These are phyloP conservation scores for Hiodon tergisus DNA, from an alignment of 2,113 vertebrate genomes.

Conservation along the genomic window DNA sequence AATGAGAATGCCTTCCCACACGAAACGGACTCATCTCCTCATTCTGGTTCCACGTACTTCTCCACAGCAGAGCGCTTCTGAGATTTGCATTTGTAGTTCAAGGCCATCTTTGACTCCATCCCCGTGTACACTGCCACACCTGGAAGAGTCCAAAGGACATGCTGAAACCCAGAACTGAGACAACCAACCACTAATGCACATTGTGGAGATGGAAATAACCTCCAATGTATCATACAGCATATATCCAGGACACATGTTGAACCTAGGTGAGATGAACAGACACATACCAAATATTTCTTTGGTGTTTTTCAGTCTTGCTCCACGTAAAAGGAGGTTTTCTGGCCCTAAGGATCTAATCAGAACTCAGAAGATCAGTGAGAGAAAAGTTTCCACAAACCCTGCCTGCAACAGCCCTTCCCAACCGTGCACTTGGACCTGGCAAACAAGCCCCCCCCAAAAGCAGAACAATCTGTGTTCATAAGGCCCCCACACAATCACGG, in stretches of 20 bases:
- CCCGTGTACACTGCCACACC: conserved; percentile 96
- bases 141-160: conserved; percentile 45
- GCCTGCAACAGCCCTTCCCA: no score
- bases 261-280: not conserved
- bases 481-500: no score
- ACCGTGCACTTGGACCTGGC: no score
- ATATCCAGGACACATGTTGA: not conserved
- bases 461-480: no score
- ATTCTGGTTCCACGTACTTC: conserved; percentile 68
- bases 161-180: no score
- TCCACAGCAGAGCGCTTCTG: conserved; percentile 98
- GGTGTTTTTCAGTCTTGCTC: conserved; percentile 96
- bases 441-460: no score
- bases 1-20: no score
- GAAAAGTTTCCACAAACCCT: not conserved
- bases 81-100: conserved; percentile 99
- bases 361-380: not conserved
- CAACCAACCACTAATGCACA: no score
- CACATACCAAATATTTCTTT: conserved; percentile 93
- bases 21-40: no score
- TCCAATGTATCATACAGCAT: no score
- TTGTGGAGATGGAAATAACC: no score
- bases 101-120: conserved; percentile 98
- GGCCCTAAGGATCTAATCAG: conserved; percentile 81
- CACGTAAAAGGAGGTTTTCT: conserved; percentile 91